phyloP scores from a whole-genome alignment of 2,113 vertebrate genomes.

The Cavia aperea region DNA sequence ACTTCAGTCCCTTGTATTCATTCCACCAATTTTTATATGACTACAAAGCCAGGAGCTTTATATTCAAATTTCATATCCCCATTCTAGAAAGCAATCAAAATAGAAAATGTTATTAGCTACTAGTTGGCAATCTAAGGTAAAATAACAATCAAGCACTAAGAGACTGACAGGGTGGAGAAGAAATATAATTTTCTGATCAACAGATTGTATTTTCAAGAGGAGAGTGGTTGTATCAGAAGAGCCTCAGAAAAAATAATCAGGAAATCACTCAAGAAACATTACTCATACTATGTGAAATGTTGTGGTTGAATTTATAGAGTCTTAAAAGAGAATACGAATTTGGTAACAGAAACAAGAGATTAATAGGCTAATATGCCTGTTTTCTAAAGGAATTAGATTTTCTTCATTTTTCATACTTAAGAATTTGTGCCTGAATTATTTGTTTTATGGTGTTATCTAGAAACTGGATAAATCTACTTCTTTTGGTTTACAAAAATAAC shows the following conservation, averaged over 20 bases:
- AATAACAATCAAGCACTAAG: neutral
- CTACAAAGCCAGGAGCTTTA: neutral
- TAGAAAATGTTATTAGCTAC: neutral
- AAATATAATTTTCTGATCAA: conserved; percentile 14
- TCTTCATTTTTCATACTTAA: neutral
- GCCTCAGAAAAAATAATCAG: neutral
- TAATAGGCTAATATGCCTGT: neutral
- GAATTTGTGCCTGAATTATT: neutral
- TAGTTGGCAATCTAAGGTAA: neutral
- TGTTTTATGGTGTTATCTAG: conserved; percentile 7
- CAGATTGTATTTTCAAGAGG: neutral
- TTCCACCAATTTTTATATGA: neutral
- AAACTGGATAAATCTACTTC: neutral
- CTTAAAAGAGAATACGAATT: neutral
- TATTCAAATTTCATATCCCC: neutral
- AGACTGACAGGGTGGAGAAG: neutral
- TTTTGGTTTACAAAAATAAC: neutral
- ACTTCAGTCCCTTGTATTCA: neutral
- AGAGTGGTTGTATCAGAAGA: neutral
- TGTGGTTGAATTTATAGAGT: neutral
- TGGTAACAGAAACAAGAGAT: neutral
- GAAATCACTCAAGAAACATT: neutral
- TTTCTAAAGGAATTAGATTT: neutral
- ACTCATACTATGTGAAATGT: neutral
- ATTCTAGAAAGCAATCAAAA: neutral